Evolutionary conservation across 2,888 invertebrate species (phyloP).

Genomic region (Megalurothrips usitatus): DNA sequence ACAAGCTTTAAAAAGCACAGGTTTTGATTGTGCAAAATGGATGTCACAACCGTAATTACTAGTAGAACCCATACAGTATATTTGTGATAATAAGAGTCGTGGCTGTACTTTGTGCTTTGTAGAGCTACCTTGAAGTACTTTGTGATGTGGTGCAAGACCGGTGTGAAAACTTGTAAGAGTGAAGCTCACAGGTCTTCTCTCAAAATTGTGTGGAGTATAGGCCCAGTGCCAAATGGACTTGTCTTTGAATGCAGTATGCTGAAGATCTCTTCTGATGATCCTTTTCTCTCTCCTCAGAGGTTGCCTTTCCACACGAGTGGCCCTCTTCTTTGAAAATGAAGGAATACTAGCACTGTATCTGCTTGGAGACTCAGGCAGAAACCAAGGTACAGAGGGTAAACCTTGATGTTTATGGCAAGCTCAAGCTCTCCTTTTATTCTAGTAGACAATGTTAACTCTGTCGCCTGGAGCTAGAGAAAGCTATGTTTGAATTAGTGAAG

Average conservation of each 20-base stretch:
- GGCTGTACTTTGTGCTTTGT: constrained; percentile 19
- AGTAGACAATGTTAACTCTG: background rate
- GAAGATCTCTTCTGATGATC: background rate
- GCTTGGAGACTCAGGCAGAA: constrained; percentile 2
- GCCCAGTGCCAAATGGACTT: background rate
- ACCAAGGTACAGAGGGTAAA: background rate
- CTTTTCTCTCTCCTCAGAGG: constrained; percentile 8
- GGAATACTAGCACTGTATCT: background rate
- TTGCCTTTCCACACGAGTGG: constrained; percentile 11
- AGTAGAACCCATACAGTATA: background rate
- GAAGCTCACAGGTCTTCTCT: background rate
- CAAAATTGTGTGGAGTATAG: background rate
- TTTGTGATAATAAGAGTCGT: background rate
- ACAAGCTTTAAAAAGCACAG: constrained; percentile 2
- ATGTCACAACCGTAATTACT: background rate
- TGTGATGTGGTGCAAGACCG: background rate
- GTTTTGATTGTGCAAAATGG: background rate
- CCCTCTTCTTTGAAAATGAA: constrained; percentile 13
- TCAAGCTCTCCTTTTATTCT: background rate
- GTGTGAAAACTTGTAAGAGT: background rate
- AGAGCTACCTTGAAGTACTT: background rate
- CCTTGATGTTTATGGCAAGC: background rate
- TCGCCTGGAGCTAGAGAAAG: too few relatives aligned
- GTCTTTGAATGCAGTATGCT: background rate
- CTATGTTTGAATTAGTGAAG: background rate